These are phyloP conservation scores for Odontomachus brunneus DNA, from an alignment of 1,140 invertebrate species.

Conservation along the genomic window DNA sequence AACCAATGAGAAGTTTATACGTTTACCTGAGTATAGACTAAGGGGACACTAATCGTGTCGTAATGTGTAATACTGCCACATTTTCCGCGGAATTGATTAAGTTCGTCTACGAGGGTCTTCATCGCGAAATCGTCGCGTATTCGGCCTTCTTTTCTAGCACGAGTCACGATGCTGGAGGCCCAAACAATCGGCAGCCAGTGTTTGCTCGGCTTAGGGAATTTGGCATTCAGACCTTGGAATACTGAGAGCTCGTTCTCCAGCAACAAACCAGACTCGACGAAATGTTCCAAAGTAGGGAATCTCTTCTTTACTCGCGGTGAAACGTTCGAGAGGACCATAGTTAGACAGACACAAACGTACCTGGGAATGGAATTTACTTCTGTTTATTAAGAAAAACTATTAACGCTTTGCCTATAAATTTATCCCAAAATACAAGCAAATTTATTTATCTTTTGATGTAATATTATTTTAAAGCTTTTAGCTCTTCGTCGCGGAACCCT, in stretches of 20 bases:
- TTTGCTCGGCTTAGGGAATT: slow-evolving; percentile 95
- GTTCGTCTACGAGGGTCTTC: slow-evolving; percentile 95
- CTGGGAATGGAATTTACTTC: slow-evolving; percentile 64
- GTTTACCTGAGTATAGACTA: slow-evolving; percentile 95
- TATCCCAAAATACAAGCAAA: too few relatives aligned
- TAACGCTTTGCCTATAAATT: background rate
- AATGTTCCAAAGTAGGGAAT: slow-evolving; percentile 95
- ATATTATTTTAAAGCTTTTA: too few relatives aligned
- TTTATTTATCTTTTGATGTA: background rate
- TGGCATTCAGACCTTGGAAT: slow-evolving; percentile 91
- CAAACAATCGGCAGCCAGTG: slow-evolving; percentile 98
- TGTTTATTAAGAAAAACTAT: background rate
- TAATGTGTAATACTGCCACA: slow-evolving; percentile 93
- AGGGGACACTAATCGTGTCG: slow-evolving; percentile 96
- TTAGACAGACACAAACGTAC: slow-evolving; percentile 92
- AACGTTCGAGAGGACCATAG: slow-evolving; percentile 93
- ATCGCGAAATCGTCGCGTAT: slow-evolving; percentile 97
- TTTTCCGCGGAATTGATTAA: slow-evolving; percentile 94
- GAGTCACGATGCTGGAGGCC: slow-evolving; percentile 95
- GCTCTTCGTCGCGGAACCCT: too few relatives aligned
- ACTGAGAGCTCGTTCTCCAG: slow-evolving; percentile 93
- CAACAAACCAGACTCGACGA: slow-evolving; percentile 95
- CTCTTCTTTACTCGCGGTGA: slow-evolving; percentile 96
- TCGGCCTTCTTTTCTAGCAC: slow-evolving; percentile 94
- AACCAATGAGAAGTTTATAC: background rate